Base-by-base conservation (phyloP, 2,888 invertebrate genomes). In the Hemaris fuciformis region DNA sequence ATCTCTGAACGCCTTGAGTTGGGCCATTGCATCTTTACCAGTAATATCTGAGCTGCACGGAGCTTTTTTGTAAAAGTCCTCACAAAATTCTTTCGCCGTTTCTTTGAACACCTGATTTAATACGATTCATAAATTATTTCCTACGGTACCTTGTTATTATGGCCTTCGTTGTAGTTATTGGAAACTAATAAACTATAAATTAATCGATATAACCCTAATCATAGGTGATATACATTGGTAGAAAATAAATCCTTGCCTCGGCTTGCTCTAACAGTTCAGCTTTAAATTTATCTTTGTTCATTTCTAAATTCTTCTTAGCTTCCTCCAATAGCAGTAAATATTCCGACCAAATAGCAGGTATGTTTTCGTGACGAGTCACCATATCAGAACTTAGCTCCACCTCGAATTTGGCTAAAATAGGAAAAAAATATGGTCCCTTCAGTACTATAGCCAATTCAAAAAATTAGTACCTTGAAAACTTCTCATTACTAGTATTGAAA, bases 231-330 rank as follows among this genome's bases (percentile, higher is more conserved):
- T n/a, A n/a, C n/a, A n/a, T n/a, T n/a, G n/a, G n/a, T 42, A 27
- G 46, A 18, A 27, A 27, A 57, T 6, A 2, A 20, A 31, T 22
- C 20, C 34, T 66, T 77, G 94, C 93, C 75, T 96, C 95, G 0
- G 96, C 95, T 78, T 96, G 95, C 64, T 94, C 94, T 46, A 97
- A 82, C 7, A 98, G 85, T 58, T 93, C 93, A n/a, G 94, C 88
- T 85, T 96, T 96, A 75, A 96, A 96, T 71, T 94, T 94, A 59
- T 96, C 95, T 86, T 96, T 96, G 63, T 96, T 94, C 64, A 94
- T 93, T 71, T 95, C 95, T 15, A 98, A 87, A 93, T 94, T 94
- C 72, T 94, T 94, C 70, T 97, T 96, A 0, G 96, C 95, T 67
- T 96, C 95, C 60, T 94, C 94, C 10, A 98, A 86, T 13, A 94